Base-by-base conservation (phyloP, 2,888 invertebrate species). In the Spodoptera picta region DNA sequence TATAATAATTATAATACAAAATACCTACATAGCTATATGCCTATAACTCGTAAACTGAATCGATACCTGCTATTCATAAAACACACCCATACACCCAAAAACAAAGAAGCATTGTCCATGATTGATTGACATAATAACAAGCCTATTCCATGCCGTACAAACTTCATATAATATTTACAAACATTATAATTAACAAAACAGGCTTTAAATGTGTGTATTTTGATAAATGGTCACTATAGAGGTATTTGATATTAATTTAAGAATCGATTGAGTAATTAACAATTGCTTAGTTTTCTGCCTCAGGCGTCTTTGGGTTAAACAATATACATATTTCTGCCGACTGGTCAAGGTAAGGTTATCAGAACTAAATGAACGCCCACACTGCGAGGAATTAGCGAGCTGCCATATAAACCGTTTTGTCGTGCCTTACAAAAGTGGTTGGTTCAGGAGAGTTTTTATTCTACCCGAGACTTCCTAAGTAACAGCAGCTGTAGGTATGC, bases 181-280 rank as follows among this genome's bases (percentile, higher is more conserved):
- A 60, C 45, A 10, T 23, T 55, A 50, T 70, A 69, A 68, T 70
- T 65, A 65, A 60, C 45, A 24, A 45, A 50, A 56, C 52, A 36
- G 9, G 45, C n/a, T 53, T 59, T 61, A 56, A 59, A 59, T 59
- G 61, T 47, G 65, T 70, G 52, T 60, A 48, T 58, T 56, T 60
- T 76, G 77, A 74, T 76, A 57, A 73, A 74, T 74, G 68, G 36
- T 72, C 54, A 46, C 53, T 43, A 48, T 48, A n/a, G n/a, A n/a
- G n/a, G n/a, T n/a, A 47, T 55, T 59, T 67, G 60, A 67, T 67
- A 68, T 65, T 73, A 61, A 61, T 76, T 67, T 61, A 51, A 74
- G 36, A 68, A 64, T 68, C 54, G 56, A 74, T 67, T 76, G 77
- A 58, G 61, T 72, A 60, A 74, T 72, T 72, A 72, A 59, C 60